Evolutionary conservation across 2,888 invertebrate genomes (phyloP).

Genomic region (Mimachlamys varia): DNA sequence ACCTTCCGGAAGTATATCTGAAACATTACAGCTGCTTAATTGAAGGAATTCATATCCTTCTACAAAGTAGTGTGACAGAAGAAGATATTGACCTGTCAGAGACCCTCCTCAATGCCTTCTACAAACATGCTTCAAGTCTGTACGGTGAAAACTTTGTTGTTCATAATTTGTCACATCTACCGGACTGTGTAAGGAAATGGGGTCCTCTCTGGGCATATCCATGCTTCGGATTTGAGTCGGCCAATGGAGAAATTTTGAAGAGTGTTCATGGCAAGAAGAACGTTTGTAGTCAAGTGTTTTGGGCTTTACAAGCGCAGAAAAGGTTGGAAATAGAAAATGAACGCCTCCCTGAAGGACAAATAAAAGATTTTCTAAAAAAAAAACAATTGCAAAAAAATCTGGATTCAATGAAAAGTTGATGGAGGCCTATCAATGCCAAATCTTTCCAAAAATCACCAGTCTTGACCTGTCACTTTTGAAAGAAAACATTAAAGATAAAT

Average conservation of each 20-base stretch:
- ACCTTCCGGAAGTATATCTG: constrained; percentile 8
- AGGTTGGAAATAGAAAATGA: background rate
- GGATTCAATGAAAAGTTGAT: too few relatives aligned
- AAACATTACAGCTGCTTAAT: background rate
- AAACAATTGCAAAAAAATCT: too few relatives aligned
- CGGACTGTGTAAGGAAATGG: background rate
- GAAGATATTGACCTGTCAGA: too few relatives aligned
- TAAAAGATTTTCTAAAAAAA: too few relatives aligned
- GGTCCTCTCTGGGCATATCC: constrained; percentile 32
- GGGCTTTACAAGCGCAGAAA: constrained; percentile 35
- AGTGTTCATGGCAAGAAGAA: constrained; percentile 23
- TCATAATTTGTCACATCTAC: background rate
- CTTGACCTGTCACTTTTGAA: too few relatives aligned
- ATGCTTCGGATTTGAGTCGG: constrained; percentile 19
- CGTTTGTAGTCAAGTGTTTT: constrained; percentile 13
- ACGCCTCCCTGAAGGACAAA: too few relatives aligned
- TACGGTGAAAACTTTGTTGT: background rate
- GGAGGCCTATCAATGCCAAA: too few relatives aligned
- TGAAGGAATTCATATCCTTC: constrained; percentile 39
- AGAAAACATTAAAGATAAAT: too few relatives aligned
- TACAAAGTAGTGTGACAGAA: background rate
- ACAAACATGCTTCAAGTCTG: too few relatives aligned
- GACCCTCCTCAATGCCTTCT: too few relatives aligned
- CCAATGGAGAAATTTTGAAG: constrained; percentile 15
- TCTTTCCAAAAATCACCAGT: too few relatives aligned